Percentiles rank a stretch among this genome's conserved stretches.
Conservation (phyloP, 2,797 vertebrate genomes). For the Micropoecilia bifurca region DNA sequence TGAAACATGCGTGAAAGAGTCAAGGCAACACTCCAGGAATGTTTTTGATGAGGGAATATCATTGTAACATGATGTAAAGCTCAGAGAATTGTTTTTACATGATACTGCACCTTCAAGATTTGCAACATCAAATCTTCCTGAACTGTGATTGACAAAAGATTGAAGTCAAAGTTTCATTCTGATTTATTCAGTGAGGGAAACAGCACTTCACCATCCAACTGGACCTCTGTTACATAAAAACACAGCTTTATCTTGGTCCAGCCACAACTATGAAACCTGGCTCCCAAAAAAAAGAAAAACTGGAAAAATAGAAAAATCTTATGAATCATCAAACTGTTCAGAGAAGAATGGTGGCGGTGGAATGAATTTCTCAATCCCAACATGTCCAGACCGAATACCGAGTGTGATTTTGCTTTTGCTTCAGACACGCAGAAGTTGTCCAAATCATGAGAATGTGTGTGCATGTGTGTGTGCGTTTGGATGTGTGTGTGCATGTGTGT, state of each 20-base stretch:
- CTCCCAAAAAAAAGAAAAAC: neutral
- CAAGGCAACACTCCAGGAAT: too few species aligned
- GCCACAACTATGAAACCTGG: neutral
- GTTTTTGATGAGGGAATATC: too few species aligned
- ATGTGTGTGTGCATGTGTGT: neutral
- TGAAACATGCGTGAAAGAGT: too few species aligned
- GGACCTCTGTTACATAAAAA: neutral
- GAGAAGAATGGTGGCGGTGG: constrained; percentile 9
- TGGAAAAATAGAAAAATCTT: constrained; percentile 23
- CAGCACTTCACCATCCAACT: neutral
- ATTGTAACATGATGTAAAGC: too few species aligned
- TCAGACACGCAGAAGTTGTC: constrained; percentile 54
- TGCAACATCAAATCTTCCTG: neutral
- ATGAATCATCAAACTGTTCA: constrained; percentile 27
- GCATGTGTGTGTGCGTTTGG: neutral
- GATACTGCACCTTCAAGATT: neutral
- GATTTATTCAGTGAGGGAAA: neutral
- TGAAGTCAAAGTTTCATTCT: neutral
- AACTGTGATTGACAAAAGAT: neutral
- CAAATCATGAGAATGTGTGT: constrained; percentile 17
- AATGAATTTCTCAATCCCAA: constrained; percentile 58
- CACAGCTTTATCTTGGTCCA: neutral
- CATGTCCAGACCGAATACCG: constrained; percentile 52
- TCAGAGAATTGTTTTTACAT: too few species aligned
- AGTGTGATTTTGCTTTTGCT: constrained; percentile 43